Base-by-base conservation (phyloP, 2,113 vertebrate genomes). In the Alectura lathami region DNA sequence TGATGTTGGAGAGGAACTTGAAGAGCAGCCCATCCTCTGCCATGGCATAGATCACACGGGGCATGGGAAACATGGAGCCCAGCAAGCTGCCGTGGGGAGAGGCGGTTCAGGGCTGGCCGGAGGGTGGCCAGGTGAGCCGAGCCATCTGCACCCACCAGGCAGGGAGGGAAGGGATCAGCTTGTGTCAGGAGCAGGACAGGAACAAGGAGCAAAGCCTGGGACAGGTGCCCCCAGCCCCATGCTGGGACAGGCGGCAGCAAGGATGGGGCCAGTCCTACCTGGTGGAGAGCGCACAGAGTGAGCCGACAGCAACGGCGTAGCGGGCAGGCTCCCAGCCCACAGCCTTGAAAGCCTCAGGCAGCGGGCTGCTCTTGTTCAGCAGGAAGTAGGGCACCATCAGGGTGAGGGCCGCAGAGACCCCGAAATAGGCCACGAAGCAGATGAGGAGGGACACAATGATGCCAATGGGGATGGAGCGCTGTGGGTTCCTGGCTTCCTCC, bases 1-100 rank as follows among this genome's bases (percentile, higher is more conserved):
- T 98, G 54, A 99, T 98, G 32, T 7, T 97, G 80, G 98, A 98
- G 79, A 99, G 97, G 51, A 66, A 70, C 29, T 96, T 98, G 95
- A 99, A 99, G 83, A 99, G 98, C 90, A 99, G 98, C 11, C 99
- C 99, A 0, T 99, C 99, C 77, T 99, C 98, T 0, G 99, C 99
- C 99, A 99, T 99, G 29, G 99, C 98, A 7, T 99, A 99, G 96
- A 99, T 99, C 47, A 99, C 99, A 4, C 99, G 98, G 32, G 99
- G 99, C 99, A 99, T 99, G 23, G 99, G 99, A 89, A 99, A 99
- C 99, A 99, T 99, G 59, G 99, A 99, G 79, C 99, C 99, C 38
- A 99, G 97, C 87, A 99, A 98, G 94, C 99, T 99, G 95, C 56
- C 43, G 1, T 7, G 27, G 17, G 74, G 60, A 93, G 50, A 94